A percentile compares a stretch with the other conserved stretches of the same genome.
These are phyloP conservation scores for Syrista parreyssii DNA, from an alignment of 2,888 invertebrate species.

Conservation along the genomic window DNA sequence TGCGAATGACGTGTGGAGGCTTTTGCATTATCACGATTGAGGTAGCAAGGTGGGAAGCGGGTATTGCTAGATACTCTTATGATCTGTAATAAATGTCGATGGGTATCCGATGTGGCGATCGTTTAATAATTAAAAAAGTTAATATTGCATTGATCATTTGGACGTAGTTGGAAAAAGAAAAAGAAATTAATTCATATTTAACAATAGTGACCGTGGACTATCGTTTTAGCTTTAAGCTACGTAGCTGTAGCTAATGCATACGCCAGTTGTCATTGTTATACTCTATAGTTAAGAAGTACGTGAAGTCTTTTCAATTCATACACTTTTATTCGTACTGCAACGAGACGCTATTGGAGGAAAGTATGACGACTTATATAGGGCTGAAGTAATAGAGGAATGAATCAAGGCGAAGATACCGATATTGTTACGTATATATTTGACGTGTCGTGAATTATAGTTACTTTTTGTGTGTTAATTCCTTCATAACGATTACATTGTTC, in stretches of 20 bases:
- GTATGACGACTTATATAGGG: constrained; percentile 16
- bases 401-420: background rate
- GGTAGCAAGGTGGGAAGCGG: background rate
- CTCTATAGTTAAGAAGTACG: background rate
- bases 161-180: constrained; percentile 5
- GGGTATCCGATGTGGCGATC: background rate
- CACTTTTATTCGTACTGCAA: constrained; percentile 19
- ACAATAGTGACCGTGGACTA: constrained; percentile 29
- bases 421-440: background rate
- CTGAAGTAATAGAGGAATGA: constrained; percentile 13
- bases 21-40: background rate
- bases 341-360: constrained; percentile 13
- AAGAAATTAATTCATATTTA: background rate
- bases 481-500: too few relatives aligned
- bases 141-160: constrained; percentile 14
- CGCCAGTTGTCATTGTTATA: constrained; percentile 22
- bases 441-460: background rate
- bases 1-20: background rate
- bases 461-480: background rate
- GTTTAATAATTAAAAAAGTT: background rate
- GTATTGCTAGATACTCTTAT: background rate
- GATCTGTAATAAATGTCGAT: background rate
- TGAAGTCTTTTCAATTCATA: constrained; percentile 14
- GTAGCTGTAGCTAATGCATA: constrained; percentile 43
- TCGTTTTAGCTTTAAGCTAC: constrained; percentile 47